These are phyloP conservation scores for Bettongia penicillata DNA, from an alignment of 2,113 vertebrate genomes.

Conservation along the genomic window DNA sequence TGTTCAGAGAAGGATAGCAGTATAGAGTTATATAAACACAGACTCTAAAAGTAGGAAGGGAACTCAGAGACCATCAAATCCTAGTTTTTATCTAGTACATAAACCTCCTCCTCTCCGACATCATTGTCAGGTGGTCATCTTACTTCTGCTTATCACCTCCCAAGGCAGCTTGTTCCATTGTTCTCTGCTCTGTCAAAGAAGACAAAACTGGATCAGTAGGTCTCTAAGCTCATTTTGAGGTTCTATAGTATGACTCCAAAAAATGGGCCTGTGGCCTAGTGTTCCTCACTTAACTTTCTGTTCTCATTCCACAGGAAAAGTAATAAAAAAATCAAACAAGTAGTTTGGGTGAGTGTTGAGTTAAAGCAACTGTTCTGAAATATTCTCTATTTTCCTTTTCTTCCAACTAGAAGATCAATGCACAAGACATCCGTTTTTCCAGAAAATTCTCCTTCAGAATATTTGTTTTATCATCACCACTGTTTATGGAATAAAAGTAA, in stretches of 20 bases:
- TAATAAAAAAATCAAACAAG: conserved; percentile 33
- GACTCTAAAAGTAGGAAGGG: conserved; percentile 3
- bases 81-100: not conserved
- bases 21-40: not conserved
- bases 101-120: not conserved
- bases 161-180: not conserved
- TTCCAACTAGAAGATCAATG: not conserved
- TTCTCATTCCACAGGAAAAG: conserved; percentile 51
- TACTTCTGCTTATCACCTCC: not conserved
- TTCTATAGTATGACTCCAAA: conserved; percentile 2
- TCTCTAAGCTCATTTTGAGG: not conserved
- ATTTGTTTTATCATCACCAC: not conserved
- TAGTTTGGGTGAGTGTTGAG: conserved; percentile 23
- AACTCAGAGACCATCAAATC: not conserved
- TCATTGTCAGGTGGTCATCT: not conserved
- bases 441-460: not conserved
- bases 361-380: not conserved
- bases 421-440: not conserved
- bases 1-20: not conserved
- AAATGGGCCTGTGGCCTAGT: not conserved
- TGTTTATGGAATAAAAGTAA: conserved; percentile 30
- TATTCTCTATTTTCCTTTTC: not conserved
- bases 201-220: not conserved
- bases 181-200: not conserved
- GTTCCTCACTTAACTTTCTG: conserved; percentile 20